phyloP scores from a whole-genome alignment of 2,113 vertebrate genomes.

The Paramisgurnus dabryanus region DNA sequence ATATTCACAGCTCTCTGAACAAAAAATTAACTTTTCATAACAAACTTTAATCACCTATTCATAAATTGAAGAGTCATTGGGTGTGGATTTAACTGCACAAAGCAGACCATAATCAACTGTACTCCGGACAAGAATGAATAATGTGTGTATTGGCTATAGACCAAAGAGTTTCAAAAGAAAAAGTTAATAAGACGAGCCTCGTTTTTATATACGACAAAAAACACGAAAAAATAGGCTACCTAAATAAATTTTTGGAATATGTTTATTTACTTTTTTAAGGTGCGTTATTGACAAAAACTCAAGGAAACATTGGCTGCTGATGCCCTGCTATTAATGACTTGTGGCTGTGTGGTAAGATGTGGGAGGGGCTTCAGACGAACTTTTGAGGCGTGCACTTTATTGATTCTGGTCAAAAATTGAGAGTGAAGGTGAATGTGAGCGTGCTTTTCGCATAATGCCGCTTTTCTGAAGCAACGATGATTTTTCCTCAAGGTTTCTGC shows the following conservation, averaged over 20 bases:
- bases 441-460: neutral
- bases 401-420: constrained; percentile 54
- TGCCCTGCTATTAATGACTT: constrained; percentile 56
- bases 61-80: neutral
- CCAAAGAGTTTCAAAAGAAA: neutral
- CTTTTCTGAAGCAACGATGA: neutral
- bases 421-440: constrained; percentile 1
- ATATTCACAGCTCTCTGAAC: too few relatives aligned
- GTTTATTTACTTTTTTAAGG: neutral
- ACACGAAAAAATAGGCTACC: too few relatives aligned
- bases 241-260: neutral
- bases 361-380: constrained; percentile 76
- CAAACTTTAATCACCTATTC: neutral
- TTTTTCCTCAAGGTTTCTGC: neutral
- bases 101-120: neutral
- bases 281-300: neutral
- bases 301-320: constrained; percentile 4
- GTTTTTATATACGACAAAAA: too few relatives aligned
- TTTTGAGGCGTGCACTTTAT: constrained; percentile 76
- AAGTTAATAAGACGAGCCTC: too few relatives aligned
- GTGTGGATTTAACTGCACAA: neutral
- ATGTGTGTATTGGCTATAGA: neutral
- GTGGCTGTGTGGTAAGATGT: constrained; percentile 59
- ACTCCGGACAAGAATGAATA: neutral
- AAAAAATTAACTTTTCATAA: too few relatives aligned